phyloP scores from a whole-genome alignment of 2,888 invertebrate genomes.

The Pseudoips prasinana region DNA sequence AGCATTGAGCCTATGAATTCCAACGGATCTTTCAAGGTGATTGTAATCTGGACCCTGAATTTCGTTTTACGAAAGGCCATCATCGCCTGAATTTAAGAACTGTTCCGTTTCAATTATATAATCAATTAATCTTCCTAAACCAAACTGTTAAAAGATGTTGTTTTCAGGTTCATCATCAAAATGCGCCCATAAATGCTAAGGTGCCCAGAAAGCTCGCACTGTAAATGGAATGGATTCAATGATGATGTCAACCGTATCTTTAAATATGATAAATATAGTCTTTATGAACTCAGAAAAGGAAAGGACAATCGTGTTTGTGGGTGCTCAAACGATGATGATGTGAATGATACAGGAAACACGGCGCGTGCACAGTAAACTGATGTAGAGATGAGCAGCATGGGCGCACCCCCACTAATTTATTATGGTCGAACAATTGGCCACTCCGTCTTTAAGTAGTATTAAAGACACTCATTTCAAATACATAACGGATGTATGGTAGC shows the following conservation, averaged over 20 bases:
- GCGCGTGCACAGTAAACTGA: constrained; percentile 73
- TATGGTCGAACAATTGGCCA: constrained; percentile 59
- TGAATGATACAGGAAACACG: constrained; percentile 70
- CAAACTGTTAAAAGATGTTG: no score
- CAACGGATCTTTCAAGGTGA: constrained; percentile 18
- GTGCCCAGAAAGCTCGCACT: no score
- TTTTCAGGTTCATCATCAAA: no score
- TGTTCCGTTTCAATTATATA: no score
- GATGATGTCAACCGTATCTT: constrained; percentile 48
- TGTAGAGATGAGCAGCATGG: constrained; percentile 73
- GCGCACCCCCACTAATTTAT: constrained; percentile 69
- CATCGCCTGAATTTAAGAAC: constrained; percentile 9
- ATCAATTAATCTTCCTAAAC: no score
- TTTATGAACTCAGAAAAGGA: constrained; percentile 22
- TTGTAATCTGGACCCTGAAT: constrained; percentile 15
- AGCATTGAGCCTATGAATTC: constrained; percentile 6
- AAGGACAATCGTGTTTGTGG: constrained; percentile 29
- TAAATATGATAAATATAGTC: constrained; percentile 43
- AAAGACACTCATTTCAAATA: constrained; percentile 16
- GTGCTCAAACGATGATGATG: constrained; percentile 56
- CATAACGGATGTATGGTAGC: constrained; percentile 11
- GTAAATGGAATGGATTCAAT: constrained; percentile 21
- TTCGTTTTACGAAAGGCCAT: constrained; percentile 10
- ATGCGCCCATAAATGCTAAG: no score
- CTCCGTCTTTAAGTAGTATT: constrained; percentile 35